Percentiles rank a stretch among this genome's conserved stretches.
Conservation (phyloP, 2,113 vertebrate genomes). For the Fregata magnificens region DNA sequence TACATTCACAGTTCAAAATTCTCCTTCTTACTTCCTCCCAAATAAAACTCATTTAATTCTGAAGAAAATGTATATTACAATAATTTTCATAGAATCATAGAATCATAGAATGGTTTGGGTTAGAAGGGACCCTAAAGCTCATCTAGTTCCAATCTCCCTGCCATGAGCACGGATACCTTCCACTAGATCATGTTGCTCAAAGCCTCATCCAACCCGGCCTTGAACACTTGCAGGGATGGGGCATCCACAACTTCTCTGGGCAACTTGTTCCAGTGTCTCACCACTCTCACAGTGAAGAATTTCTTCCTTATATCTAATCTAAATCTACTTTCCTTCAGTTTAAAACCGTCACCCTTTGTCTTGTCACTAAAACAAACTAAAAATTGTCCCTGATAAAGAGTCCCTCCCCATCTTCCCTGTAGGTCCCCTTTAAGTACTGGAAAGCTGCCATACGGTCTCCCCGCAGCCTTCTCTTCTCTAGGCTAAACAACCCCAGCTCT, state of each 20-base stretch:
- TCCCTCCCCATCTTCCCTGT: no score
- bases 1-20: neutral
- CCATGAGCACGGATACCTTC: neutral
- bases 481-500: neutral
- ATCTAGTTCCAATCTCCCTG: neutral
- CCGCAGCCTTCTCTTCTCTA: neutral
- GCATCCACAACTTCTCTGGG: neutral
- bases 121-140: neutral
- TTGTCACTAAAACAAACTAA: no score
- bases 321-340: neutral
- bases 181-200: neutral
- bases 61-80: neutral
- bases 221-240: neutral
- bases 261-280: neutral
- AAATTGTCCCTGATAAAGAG: no score
- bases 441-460: neutral
- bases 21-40: neutral
- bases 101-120: neutral
- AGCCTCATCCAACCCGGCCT: neutral
- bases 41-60: neutral
- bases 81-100: neutral
- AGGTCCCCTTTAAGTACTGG: neutral
- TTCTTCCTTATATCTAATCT: neutral
- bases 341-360: neutral
- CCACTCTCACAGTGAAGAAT: neutral